These are phyloP conservation scores for Harpalus rubripes DNA, from an alignment of 2,888 invertebrate species.

Conservation along the genomic window DNA sequence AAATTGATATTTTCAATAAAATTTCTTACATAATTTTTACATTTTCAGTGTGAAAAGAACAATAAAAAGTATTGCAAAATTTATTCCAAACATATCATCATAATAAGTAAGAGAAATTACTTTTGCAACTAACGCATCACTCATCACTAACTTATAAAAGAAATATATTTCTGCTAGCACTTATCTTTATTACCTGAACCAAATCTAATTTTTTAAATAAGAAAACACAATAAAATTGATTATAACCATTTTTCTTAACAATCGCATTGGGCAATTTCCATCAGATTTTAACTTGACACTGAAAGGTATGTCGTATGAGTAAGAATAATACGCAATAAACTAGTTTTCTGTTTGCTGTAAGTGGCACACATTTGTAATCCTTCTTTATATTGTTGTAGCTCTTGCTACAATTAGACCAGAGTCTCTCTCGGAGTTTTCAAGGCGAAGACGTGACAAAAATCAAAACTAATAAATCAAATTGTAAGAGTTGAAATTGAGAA, in stretches of 20 bases:
- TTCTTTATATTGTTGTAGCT: constrained; percentile 11
- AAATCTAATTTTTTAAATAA: not conserved
- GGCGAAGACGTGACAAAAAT: constrained; percentile 43
- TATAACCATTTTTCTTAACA: constrained; percentile 3
- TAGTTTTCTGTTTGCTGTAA: constrained; percentile 37
- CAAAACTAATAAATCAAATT: constrained; percentile 21
- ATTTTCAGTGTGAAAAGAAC: not conserved
- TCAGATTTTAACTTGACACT: constrained; percentile 23
- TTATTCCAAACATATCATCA: not conserved
- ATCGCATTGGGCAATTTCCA: constrained; percentile 22
- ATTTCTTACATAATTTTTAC: not conserved
- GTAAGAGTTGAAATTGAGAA: not conserved
- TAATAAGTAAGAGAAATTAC: no score
- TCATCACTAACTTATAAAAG: no score
- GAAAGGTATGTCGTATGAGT: constrained; percentile 4
- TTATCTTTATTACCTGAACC: not conserved
- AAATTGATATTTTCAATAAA: no score
- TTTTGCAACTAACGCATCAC: no score
- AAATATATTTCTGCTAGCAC: not conserved
- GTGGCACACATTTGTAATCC: constrained; percentile 46
- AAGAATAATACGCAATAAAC: constrained; percentile 43
- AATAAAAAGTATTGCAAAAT: not conserved
- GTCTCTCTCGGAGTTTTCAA: constrained; percentile 29
- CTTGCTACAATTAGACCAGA: constrained; percentile 25
- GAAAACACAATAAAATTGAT: not conserved